Evolutionary conservation across 2,888 invertebrate genomes (phyloP), one percentile per base, ranked within the genome.

Genomic region (Prosopocoilus inquinatus): DNA sequence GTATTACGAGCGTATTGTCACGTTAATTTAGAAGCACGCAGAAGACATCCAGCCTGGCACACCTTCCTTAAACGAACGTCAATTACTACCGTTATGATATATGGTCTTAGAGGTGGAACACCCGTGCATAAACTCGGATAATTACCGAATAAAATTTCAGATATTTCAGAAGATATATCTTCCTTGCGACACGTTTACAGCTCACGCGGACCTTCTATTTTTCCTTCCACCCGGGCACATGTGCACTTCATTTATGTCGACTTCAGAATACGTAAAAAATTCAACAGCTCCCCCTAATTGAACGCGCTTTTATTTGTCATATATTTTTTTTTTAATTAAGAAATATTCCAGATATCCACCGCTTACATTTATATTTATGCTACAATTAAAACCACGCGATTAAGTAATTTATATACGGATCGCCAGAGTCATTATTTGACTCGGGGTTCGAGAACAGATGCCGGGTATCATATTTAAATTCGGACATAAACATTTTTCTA

Each of bases 91-190:
- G 35, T 41, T 59, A 53, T 60, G 61, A 63, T 63, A 60, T 62
- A 62, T 57, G 56, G 45, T 44, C 39, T 15, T 38, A 36, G 51
- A 54, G 52, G 54, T 39, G 49, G 51, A 48, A 55, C 33, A 39
- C 38, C 47, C 51, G 43, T 52, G 56, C 55, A 61, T 57, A 53
- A 56, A 59, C 53, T 57, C 38, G 45, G 34, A 46, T 66, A 66
- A 63, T 65, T 66, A 59, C 61, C 60, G 57, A 63, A 63, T 65
- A 62, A 67, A 64, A 63, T 63, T 58, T 54, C 55, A 59, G 58
- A 58, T 61, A 62, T 66, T 64, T 60, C 53, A 58, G 59, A 59
- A 56, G 53, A 56, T 56, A 62, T 52, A 45, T 53, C 52, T 57
- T 47, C 43, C 47, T 53, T 43, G 36, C 44, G 59, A 54, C 59